These are phyloP conservation scores for Yponomeuta cagnagella DNA, from an alignment of 2,888 invertebrate species.

Conservation along the genomic window DNA sequence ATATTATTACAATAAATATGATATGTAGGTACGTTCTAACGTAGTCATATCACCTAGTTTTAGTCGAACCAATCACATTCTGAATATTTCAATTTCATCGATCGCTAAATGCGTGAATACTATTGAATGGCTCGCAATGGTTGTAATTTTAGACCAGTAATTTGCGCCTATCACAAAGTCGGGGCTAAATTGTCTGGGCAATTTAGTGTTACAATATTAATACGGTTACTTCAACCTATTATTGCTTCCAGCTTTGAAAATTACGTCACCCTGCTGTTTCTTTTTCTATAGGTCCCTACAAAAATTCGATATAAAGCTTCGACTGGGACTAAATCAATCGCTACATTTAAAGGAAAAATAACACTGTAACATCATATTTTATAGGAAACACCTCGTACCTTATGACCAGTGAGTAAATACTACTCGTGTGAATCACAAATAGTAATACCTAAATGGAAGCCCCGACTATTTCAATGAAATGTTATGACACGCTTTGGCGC, in stretches of 20 bases:
- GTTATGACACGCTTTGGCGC: constrained; percentile 61
- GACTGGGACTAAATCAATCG: background rate
- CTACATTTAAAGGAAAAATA: too few relatives aligned
- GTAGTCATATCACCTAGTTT: background rate
- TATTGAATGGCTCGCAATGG: constrained; percentile 22
- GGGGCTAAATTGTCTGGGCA: constrained; percentile 26
- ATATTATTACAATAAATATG: background rate
- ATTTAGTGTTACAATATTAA: constrained; percentile 42
- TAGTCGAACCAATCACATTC: constrained; percentile 16
- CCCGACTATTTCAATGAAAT: constrained; percentile 55
- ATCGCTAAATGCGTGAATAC: constrained; percentile 30
- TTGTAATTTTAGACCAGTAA: constrained; percentile 49
- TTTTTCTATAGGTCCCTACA: constrained; percentile 17
- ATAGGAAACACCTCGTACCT: constrained; percentile 20
- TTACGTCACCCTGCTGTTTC: background rate
- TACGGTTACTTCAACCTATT: constrained; percentile 2
- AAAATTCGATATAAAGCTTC: background rate
- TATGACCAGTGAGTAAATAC: constrained; percentile 33
- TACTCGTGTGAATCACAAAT: constrained; percentile 67
- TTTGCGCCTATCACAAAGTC: constrained; percentile 31
- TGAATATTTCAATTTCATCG: constrained; percentile 44
- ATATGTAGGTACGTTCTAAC: background rate
- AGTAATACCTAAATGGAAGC: constrained; percentile 65
- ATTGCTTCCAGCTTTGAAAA: background rate
- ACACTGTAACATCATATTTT: too few relatives aligned